A percentile compares a stretch with the other conserved stretches of the same genome.
Conservation (phyloP, 2,888 invertebrate genomes). For the Dasysyrphus tricinctus region DNA sequence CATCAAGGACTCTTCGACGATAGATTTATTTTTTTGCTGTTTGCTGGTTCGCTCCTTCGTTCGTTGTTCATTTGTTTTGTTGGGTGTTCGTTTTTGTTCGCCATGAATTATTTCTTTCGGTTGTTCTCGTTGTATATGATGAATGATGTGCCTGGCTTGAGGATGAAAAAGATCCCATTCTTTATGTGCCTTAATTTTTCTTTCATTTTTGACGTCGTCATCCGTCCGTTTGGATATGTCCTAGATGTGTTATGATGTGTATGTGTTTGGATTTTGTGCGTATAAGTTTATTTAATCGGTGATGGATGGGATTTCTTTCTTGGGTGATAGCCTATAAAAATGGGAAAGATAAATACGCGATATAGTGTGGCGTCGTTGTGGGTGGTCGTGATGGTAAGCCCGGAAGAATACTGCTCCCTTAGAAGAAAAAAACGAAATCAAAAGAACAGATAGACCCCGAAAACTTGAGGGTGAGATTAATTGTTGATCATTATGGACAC, state of each 20-base stretch:
- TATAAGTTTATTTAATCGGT: conserved; percentile 71
- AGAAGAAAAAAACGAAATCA: not conserved
- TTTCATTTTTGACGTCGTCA: conserved; percentile 64
- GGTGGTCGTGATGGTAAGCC: not conserved
- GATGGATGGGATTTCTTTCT: conserved; percentile 65
- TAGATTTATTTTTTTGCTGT: conserved; percentile 21
- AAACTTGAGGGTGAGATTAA: conserved; percentile 55
- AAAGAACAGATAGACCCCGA: conserved; percentile 15
- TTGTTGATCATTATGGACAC: conserved; percentile 64
- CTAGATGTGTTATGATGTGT: conserved; percentile 30
- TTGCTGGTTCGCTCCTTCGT: not conserved
- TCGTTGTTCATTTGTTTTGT: too few species aligned
- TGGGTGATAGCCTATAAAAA: conserved; percentile 55
- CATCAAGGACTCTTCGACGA: conserved; percentile 59
- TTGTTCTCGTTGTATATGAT: conserved; percentile 50
- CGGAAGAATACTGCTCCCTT: not conserved
- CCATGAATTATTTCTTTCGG: conserved; percentile 61
- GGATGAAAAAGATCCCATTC: conserved; percentile 69
- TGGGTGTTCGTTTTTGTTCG: conserved; percentile 18
- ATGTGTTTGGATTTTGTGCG: conserved; percentile 34
- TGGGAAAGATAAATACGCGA: conserved; percentile 7
- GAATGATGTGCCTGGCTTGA: conserved; percentile 61
- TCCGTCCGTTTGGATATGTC: conserved; percentile 23
- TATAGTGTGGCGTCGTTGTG: conserved; percentile 22
- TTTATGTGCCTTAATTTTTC: conserved; percentile 72